Evolutionary conservation across 1,140 invertebrate species (phyloP).

Genomic region (Lepidurus arcticus): DNA sequence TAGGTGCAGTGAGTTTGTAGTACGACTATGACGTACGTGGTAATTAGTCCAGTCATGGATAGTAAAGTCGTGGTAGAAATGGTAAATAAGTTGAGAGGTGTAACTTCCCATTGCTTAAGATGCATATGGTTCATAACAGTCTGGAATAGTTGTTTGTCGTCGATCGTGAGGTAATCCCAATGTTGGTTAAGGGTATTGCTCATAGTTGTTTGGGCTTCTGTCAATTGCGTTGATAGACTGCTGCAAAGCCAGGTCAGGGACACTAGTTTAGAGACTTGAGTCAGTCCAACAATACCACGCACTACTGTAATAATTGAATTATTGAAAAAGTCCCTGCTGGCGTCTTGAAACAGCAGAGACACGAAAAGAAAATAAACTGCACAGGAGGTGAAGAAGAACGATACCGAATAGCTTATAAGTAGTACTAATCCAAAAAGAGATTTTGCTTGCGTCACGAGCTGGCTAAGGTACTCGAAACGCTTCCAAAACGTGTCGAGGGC

Average conservation of each 20-base stretch:
- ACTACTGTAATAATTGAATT: neutral
- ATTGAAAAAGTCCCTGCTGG: neutral
- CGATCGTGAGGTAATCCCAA: neutral
- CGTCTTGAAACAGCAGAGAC: neutral
- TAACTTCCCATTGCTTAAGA: neutral
- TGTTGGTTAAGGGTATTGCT: neutral
- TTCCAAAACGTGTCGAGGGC: neutral
- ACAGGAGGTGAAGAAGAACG: neutral
- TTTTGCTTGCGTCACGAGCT: neutral
- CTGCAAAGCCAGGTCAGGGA: neutral
- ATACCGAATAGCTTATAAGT: neutral
- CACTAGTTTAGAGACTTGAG: neutral
- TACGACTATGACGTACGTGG: neutral
- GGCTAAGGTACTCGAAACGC: neutral
- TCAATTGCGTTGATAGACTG: neutral
- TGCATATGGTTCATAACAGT: neutral
- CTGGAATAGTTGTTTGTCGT: neutral
- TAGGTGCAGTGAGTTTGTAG: neutral
- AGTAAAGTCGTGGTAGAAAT: neutral
- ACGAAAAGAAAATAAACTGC: neutral
- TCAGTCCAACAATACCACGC: neutral
- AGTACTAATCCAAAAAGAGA: neutral
- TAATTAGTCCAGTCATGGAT: neutral
- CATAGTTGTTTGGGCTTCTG: neutral
- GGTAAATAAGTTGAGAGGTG: neutral